These are phyloP conservation scores for Colletes collaris DNA, from an alignment of 2,888 invertebrate species.

Conservation along the genomic window DNA sequence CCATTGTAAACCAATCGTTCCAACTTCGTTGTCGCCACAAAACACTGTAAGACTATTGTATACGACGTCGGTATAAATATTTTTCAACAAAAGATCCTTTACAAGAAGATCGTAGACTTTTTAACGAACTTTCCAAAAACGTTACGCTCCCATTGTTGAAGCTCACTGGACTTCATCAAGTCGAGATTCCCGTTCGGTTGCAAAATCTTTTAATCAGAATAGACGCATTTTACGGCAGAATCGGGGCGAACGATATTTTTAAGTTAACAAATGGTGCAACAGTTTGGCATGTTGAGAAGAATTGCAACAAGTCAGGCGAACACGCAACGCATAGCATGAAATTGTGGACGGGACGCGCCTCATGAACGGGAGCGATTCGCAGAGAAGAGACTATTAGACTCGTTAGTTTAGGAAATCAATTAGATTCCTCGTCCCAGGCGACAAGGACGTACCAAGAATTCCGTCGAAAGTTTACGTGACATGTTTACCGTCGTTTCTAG, in stretches of 20 bases:
- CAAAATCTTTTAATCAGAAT: background rate
- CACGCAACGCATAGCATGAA: slow-evolving; percentile 13
- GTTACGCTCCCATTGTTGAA: background rate
- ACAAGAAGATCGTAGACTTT: too few relatives aligned
- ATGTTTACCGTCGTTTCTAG: slow-evolving; percentile 25
- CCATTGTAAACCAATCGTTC: too few relatives aligned
- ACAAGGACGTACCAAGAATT: slow-evolving; percentile 11
- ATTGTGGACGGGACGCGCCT: slow-evolving; percentile 28
- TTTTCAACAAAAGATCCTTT: background rate
- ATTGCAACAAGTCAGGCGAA: background rate
- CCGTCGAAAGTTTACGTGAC: slow-evolving; percentile 21
- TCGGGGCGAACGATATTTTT: background rate
- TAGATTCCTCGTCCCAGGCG: slow-evolving; percentile 11
- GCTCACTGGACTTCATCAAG: background rate
- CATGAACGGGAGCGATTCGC: slow-evolving; percentile 36
- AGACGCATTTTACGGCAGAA: background rate
- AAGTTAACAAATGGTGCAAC: slow-evolving; percentile 15
- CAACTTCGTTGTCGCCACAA: too few relatives aligned
- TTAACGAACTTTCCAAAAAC: background rate
- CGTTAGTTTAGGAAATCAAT: slow-evolving; percentile 49
- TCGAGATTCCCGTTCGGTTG: background rate
- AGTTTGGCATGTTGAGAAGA: background rate
- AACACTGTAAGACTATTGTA: too few relatives aligned
- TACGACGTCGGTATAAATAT: background rate
- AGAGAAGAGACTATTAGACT: slow-evolving; percentile 34